A percentile compares a stretch with the other conserved stretches of the same genome.
Conservation (phyloP, 2,113 vertebrate species). For the Planiliza haematocheilus region DNA sequence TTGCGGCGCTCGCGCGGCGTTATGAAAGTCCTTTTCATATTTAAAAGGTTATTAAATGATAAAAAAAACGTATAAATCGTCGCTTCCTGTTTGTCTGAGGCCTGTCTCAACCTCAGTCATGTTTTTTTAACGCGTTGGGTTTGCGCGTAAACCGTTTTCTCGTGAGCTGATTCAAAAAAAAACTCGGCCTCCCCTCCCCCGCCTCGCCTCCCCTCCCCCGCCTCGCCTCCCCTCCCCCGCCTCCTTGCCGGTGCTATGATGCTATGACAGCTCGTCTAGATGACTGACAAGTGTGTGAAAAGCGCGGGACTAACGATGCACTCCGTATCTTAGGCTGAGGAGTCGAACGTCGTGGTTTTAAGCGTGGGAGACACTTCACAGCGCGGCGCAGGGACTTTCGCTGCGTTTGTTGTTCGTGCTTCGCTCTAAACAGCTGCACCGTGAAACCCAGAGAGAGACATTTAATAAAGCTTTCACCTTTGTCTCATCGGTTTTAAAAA, state of each 20-base stretch:
- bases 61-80: constrained; percentile 29
- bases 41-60: constrained; percentile 40
- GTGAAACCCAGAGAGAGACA: too few relatives aligned
- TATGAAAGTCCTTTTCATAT: constrained; percentile 44
- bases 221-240: constrained; percentile 25
- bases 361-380: too few relatives aligned
- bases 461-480: too few relatives aligned
- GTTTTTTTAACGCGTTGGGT: constrained; percentile 5
- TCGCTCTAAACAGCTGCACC: too few relatives aligned
- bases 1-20: constrained; percentile 34
- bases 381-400: too few relatives aligned
- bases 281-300: constrained; percentile 55
- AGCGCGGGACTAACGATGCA: constrained; percentile 22
- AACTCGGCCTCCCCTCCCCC: constrained; percentile 30
- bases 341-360: constrained; percentile 1
- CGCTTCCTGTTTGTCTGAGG: neutral
- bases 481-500: too few relatives aligned
- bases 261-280: constrained; percentile 43
- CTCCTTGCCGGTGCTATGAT: too few relatives aligned
- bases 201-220: neutral
- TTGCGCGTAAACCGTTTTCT: constrained; percentile 16
- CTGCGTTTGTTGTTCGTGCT: too few relatives aligned
- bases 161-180: neutral
- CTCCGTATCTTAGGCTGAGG: neutral
- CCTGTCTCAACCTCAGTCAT: neutral